Base-by-base conservation (phyloP, 2,797 vertebrate species). In the Macrochelys suwanniensis region DNA sequence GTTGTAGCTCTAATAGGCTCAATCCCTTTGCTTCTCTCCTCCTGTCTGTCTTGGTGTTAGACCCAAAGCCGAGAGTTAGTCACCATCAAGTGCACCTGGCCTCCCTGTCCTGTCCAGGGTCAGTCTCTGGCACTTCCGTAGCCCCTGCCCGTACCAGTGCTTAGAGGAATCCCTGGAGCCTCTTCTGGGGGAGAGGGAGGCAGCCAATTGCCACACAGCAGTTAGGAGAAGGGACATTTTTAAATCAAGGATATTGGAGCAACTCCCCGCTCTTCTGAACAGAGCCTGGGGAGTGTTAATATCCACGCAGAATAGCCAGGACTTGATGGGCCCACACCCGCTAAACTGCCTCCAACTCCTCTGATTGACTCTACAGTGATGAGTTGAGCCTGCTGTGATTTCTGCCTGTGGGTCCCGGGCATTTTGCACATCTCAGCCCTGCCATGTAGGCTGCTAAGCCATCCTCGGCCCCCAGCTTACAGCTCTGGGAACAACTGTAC, bases 321-420 rank as follows among this genome's bases (percentile, higher is more conserved):
- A 12, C 21, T 3, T 6, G n/a, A 23, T 8, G 10, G n/a, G 5
- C n/a, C 9, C n/a, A n/a, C n/a, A 42, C 65, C n/a, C n/a, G 7
- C 65, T 71, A 9, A 42, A 5, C 33, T 42, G n/a, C n/a, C 19
- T 71, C 16, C 33, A 65, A 65, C 16, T 65, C 33, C 61, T n/a
- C 61, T 19, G 57, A 61, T 11, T 23, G 54, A 56, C 21, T 10
- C 5, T 5, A 3, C 28, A 7, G n/a, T 5, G 65, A 17, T 7
- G 61, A 42, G 19, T 23, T 42, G 65, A 71, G n/a, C 65, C n/a
- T 71, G 65, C n/a, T 37, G n/a, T 37, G n/a, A 71, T 21, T 7
- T 10, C 19, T 23, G 7, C 9, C 5, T 23, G 5, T 23, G 65
- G n/a, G 19, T 42, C n/a, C 5, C 3, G 5, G 19, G 17, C 21